Evolutionary conservation across 2,888 invertebrate genomes (phyloP), one percentile per base, ranked within the genome.

Genomic region (Nemapogon koenigi): DNA sequence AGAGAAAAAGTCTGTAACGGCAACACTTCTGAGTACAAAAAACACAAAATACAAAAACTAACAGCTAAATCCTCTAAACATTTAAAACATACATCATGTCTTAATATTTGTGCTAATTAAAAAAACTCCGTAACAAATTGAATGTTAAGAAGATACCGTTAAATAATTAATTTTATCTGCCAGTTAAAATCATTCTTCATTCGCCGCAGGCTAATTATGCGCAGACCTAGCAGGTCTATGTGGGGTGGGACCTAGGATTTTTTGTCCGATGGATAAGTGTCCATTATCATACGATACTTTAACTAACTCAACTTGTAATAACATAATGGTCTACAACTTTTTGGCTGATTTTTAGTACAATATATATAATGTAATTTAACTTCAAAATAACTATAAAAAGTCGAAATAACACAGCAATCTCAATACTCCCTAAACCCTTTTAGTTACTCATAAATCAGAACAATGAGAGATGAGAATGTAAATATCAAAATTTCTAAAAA

Each of bases 181-280:
- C 33, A 18, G 33, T 19, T 33, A 33, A 33, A 33, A 33, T 33
- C 33, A 33, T 33, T 33, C 19, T 33, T 33, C 33, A 33, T 33
- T 33, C 19, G 33, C 19, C 3, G 19, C 19, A 10, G 17, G 14
- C 16, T 33, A 33, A 33, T 33, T 33, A 33, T 33, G 33, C 33
- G 17, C 11, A 33, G 33, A 33, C 33, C 33, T 33, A 33, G 19
- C 33, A 19, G 19, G 18, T 19, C 33, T 33, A 19, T 19, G 33
- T 33, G 33, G n/a, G n/a, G n/a, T 22, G 18, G 16, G 33, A 19
- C 19, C 33, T 33, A 33, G 19, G n/a, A 31, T 31, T 31, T 31
- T 31, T 31, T 31, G 16, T 31, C 10, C 16, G 16, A 13, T 8
- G 17, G 2, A 16, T 31, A 10, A 3, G 31, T 31, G 16, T 15